phyloP scores from a whole-genome alignment of 2,888 invertebrate species.

The Dynastes grantii region DNA sequence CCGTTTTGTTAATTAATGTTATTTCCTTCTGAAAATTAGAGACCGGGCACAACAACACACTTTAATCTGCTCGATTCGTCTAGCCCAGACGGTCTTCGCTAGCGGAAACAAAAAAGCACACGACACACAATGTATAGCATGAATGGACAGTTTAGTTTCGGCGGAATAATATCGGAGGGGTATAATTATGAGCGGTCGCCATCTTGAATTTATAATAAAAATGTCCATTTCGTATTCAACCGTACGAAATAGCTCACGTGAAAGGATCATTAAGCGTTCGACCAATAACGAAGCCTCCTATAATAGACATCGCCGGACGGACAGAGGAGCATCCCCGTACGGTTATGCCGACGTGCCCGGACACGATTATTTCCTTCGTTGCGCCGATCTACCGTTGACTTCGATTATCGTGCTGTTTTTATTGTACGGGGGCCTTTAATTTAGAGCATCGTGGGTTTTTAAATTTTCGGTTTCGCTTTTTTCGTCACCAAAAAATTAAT shows the following conservation, averaged over 20 bases:
- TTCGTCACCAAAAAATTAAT: too few relatives aligned
- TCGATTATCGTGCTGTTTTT: conserved; percentile 22
- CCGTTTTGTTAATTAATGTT: too few relatives aligned
- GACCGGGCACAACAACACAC: too few relatives aligned
- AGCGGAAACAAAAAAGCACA: background rate
- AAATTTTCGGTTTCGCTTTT: too few relatives aligned
- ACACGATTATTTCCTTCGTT: conserved; percentile 14
- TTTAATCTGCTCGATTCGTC: too few relatives aligned
- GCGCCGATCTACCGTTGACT: background rate
- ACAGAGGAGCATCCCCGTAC: background rate
- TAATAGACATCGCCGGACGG: conserved; percentile 64
- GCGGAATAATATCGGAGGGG: conserved; percentile 50
- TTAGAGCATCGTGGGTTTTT: background rate
- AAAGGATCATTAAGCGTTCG: conserved; percentile 70
- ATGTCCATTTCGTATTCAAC: conserved; percentile 65
- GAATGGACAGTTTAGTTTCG: conserved; percentile 49
- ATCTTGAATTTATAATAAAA: conserved; percentile 71
- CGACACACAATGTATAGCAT: background rate
- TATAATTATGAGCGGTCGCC: conserved; percentile 66
- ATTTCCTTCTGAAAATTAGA: too few relatives aligned
- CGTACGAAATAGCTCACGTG: conserved; percentile 67
- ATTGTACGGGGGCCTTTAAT: conserved; percentile 9
- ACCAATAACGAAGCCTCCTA: conserved; percentile 68
- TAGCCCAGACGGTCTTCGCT: too few relatives aligned
- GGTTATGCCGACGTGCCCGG: background rate